phyloP scores from a whole-genome alignment of 2,888 invertebrate species.

The Drosophila robusta region DNA sequence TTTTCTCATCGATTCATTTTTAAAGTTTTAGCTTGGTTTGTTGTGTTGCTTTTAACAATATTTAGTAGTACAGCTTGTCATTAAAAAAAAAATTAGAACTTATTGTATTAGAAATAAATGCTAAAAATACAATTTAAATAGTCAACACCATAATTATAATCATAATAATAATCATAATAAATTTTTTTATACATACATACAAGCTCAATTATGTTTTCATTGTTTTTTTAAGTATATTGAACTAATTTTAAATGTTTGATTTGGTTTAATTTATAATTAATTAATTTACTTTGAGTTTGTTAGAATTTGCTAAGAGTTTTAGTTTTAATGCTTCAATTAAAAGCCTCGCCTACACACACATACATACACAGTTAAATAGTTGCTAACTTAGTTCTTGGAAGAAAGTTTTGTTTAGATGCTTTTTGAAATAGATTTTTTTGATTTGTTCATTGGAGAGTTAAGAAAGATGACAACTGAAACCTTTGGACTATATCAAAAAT shows the following conservation, averaged over 20 bases:
- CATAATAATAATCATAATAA: slow-evolving; percentile 58
- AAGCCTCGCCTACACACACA: slow-evolving; percentile 72
- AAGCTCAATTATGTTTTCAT: slow-evolving; percentile 61
- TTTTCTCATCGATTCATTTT: slow-evolving; percentile 48
- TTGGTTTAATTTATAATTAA: slow-evolving; percentile 71
- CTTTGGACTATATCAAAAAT: slow-evolving; percentile 54
- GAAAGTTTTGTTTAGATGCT: slow-evolving; percentile 59
- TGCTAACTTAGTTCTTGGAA: slow-evolving; percentile 73
- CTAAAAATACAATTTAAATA: slow-evolving; percentile 56
- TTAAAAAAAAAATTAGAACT: slow-evolving; percentile 49
- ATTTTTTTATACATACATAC: slow-evolving; percentile 76
- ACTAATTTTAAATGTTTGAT: slow-evolving; percentile 76
- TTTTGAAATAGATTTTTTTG: slow-evolving; percentile 58
- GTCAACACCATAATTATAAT: slow-evolving; percentile 59
- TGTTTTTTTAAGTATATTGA: slow-evolving; percentile 42
- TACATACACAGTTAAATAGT: slow-evolving; percentile 71
- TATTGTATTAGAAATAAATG: slow-evolving; percentile 58
- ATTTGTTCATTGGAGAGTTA: slow-evolving; percentile 59
- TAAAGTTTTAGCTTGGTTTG: slow-evolving; percentile 27
- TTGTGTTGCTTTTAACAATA: slow-evolving; percentile 22
- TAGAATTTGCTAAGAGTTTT: slow-evolving; percentile 75
- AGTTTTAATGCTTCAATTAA: slow-evolving; percentile 62
- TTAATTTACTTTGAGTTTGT: slow-evolving; percentile 71
- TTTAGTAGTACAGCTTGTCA: slow-evolving; percentile 21
- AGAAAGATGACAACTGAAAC: slow-evolving; percentile 65